phyloP scores from a whole-genome alignment of 2,888 invertebrate genomes.

The Metellina segmentata region DNA sequence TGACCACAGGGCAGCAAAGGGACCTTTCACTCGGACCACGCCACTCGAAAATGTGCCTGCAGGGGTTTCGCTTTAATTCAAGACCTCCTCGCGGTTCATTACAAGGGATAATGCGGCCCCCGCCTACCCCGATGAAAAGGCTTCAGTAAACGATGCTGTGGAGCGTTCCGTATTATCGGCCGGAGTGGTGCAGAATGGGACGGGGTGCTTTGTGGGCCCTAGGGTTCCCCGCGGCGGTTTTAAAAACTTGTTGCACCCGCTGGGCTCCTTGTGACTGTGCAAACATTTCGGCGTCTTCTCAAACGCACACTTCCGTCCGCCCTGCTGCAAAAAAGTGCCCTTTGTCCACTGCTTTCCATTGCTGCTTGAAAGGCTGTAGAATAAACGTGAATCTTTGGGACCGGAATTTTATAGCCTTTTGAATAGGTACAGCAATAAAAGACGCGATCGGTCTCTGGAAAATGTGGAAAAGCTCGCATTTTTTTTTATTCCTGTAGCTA shows the following conservation, averaged over 20 bases:
- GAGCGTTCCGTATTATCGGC: constrained; percentile 7
- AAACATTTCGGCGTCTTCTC: constrained; percentile 43
- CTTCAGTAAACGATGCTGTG: constrained; percentile 36
- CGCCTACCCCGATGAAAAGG: neutral
- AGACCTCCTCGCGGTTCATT: constrained; percentile 66
- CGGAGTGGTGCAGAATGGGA: neutral
- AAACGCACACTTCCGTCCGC: constrained; percentile 12
- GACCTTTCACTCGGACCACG: constrained; percentile 20
- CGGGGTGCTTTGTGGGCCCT: neutral
- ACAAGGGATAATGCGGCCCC: constrained; percentile 53
- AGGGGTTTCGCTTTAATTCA: constrained; percentile 75
- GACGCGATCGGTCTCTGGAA: no score
- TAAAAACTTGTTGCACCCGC: constrained; percentile 46
- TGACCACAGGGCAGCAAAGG: constrained; percentile 39
- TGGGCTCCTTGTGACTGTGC: constrained; percentile 37
- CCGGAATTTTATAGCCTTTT: no score
- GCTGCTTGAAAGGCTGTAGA: neutral
- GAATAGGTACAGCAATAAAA: no score
- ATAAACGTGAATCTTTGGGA: neutral
- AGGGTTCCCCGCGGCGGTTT: constrained; percentile 8
- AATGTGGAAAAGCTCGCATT: no score
- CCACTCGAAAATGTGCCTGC: constrained; percentile 56
- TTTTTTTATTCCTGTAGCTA: no score
- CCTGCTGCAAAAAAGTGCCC: neutral
- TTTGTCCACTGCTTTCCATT: neutral